These are phyloP conservation scores for Pomacea maculata DNA, from an alignment of 1,140 invertebrate genomes.

Conservation along the genomic window DNA sequence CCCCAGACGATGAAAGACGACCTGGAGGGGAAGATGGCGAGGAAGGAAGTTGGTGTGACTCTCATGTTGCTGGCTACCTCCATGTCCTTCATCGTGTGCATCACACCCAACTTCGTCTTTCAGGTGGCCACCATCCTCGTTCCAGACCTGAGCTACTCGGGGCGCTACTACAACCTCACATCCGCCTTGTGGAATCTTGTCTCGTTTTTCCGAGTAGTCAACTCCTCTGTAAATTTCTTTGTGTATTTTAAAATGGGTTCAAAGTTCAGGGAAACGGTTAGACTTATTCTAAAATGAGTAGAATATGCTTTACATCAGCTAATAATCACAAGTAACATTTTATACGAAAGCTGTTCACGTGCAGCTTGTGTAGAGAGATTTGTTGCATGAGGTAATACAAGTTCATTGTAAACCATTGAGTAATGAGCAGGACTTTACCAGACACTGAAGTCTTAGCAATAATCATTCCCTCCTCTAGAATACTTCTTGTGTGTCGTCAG, in stretches of 20 bases:
- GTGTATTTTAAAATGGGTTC: constrained; percentile 20
- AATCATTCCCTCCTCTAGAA: no score
- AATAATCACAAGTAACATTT: no score
- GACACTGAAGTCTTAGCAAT: no score
- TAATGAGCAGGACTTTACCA: no score
- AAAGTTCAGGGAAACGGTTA: constrained; percentile 7
- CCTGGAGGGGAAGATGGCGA: neutral
- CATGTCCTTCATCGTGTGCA: constrained; percentile 9
- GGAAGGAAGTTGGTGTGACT: neutral
- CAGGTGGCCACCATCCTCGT: constrained; percentile 11
- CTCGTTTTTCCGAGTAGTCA: constrained; percentile 2
- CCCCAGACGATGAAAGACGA: no score
- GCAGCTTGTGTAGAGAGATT: no score
- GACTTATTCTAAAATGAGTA: no score
- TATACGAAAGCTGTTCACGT: no score
- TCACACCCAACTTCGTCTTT: neutral
- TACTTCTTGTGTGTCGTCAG: no score
- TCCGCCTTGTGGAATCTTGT: constrained; percentile 9
- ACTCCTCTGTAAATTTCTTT: constrained; percentile 21
- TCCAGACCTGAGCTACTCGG: constrained; percentile 6
- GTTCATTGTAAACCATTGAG: no score
- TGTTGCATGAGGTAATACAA: no score
- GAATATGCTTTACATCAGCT: no score
- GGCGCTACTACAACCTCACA: constrained; percentile 1
- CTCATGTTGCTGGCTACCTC: constrained; percentile 6